These are phyloP conservation scores for Caenorhabditis sp. DNA, from an alignment of 2,888 invertebrate species.

Conservation along the genomic window DNA sequence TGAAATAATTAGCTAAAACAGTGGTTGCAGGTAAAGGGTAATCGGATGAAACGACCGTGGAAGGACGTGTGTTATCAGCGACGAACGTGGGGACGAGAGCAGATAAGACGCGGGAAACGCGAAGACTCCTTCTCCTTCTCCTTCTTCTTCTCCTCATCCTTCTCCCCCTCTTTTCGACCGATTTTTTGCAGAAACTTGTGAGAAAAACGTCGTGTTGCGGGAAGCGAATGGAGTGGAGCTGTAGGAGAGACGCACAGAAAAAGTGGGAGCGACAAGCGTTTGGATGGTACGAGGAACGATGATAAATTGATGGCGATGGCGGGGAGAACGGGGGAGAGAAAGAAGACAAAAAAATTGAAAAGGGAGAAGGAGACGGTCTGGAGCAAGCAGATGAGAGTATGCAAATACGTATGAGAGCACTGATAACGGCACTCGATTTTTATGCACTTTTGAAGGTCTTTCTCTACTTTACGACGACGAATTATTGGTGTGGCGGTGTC, in stretches of 20 bases:
- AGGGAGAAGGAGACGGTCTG: slow-evolving; percentile 10
- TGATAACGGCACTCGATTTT: slow-evolving; percentile 33
- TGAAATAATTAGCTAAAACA: slow-evolving; percentile 23
- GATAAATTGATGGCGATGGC: slow-evolving; percentile 36
- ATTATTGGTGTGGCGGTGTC: slow-evolving; percentile 9
- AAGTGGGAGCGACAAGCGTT: slow-evolving; percentile 34
- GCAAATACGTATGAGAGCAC: slow-evolving; percentile 9
- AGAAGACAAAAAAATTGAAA: neutral
- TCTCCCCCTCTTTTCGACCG: slow-evolving; percentile 15
- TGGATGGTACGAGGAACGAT: slow-evolving; percentile 49
- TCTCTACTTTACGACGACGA: slow-evolving; percentile 12
- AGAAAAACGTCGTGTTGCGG: slow-evolving; percentile 48
- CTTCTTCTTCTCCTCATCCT: slow-evolving; percentile 15
- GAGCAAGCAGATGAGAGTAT: slow-evolving; percentile 6
- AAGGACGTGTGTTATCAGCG: slow-evolving; percentile 34
- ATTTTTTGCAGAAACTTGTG: slow-evolving; percentile 47
- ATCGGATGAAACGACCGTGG: slow-evolving; percentile 35
- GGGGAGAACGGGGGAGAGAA: neutral
- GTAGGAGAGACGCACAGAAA: slow-evolving; percentile 28
- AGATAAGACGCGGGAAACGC: slow-evolving; percentile 17
- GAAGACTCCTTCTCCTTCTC: slow-evolving; percentile 1
- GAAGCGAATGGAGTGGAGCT: neutral
- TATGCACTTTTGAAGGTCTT: slow-evolving; percentile 42
- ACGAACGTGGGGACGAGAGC: slow-evolving; percentile 38
- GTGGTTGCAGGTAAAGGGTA: no score